Conservation (phyloP, 2,888 invertebrate genomes). For the Ennomos fuscantarius region DNA sequence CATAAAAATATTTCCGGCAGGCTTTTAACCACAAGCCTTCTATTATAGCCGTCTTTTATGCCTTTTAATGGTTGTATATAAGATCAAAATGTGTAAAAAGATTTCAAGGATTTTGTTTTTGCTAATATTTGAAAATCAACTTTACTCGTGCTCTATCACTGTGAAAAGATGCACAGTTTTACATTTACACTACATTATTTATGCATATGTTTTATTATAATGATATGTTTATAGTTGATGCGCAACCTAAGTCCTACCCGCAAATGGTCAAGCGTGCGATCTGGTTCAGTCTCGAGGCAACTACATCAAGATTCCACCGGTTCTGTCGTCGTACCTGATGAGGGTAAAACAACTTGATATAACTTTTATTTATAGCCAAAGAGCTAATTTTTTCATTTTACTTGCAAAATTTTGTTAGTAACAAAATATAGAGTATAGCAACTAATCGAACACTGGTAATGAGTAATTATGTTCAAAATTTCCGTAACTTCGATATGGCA, state of each 20-base stretch:
- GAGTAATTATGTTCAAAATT: no score
- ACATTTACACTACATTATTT: background rate
- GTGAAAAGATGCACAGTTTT: no score
- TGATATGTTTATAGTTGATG: constrained; percentile 81
- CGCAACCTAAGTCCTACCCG: constrained; percentile 82
- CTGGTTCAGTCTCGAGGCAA: constrained; percentile 52
- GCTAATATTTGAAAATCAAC: no score
- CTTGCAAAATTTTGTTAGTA: no score
- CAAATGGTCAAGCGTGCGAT: constrained; percentile 62
- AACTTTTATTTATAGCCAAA: no score
- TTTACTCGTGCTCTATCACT: no score
- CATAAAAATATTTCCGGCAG: background rate
- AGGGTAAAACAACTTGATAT: constrained; percentile 54
- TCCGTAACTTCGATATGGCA: no score
- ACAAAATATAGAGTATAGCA: no score
- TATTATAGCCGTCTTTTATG: background rate
- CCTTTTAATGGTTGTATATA: background rate
- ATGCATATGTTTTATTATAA: constrained; percentile 11
- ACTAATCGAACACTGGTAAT: no score
- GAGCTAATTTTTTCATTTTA: no score
- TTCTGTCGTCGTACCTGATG: constrained; percentile 83
- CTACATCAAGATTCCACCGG: constrained; percentile 86
- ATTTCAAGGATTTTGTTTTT: no score
- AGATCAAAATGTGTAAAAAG: no score
- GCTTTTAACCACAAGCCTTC: background rate